A percentile compares a stretch with the other conserved stretches of the same genome.
phyloP scores from a whole-genome alignment of 2,888 invertebrate species.

The Pseudoips prasinana region DNA sequence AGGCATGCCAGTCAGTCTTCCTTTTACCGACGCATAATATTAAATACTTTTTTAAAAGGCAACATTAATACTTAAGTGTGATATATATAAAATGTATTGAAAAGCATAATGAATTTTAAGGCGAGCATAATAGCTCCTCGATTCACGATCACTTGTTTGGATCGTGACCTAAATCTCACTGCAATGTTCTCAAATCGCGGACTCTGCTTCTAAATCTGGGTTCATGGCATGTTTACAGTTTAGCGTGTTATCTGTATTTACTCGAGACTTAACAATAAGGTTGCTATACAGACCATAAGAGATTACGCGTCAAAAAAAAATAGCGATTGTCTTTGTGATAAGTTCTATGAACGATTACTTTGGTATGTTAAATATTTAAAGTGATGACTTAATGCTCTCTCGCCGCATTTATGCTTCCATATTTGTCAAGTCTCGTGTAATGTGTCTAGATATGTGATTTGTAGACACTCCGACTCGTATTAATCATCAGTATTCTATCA shows the following conservation, averaged over 20 bases:
- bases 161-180: slow-evolving; percentile 6
- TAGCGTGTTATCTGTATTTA: slow-evolving; percentile 28
- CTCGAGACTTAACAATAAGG: slow-evolving; percentile 30
- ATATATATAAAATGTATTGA: too few relatives aligned
- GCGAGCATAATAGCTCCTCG: too few relatives aligned
- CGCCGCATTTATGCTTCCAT: slow-evolving; percentile 1
- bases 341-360: background rate
- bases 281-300: slow-evolving; percentile 18
- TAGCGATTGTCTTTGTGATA: slow-evolving; percentile 12
- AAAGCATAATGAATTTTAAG: too few relatives aligned
- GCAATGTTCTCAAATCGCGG: slow-evolving; percentile 7
- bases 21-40: too few relatives aligned
- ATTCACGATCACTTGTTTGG: background rate
- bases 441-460: too few relatives aligned
- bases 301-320: slow-evolving; percentile 19
- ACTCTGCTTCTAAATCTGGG: slow-evolving; percentile 9
- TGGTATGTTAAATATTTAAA: background rate
- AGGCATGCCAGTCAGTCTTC: slow-evolving; percentile 9
- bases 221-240: slow-evolving; percentile 28
- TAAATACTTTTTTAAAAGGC: too few relatives aligned
- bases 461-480: slow-evolving; percentile 39
- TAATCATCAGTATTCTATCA: slow-evolving; percentile 58
- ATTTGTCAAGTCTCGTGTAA: slow-evolving; percentile 25
- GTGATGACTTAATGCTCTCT: slow-evolving; percentile 11
- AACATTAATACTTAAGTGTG: too few relatives aligned